Percentiles rank a stretch among this genome's conserved stretches.
phyloP scores from a whole-genome alignment of 2,113 vertebrate genomes.

The Protobothrops mucrosquamatus region DNA sequence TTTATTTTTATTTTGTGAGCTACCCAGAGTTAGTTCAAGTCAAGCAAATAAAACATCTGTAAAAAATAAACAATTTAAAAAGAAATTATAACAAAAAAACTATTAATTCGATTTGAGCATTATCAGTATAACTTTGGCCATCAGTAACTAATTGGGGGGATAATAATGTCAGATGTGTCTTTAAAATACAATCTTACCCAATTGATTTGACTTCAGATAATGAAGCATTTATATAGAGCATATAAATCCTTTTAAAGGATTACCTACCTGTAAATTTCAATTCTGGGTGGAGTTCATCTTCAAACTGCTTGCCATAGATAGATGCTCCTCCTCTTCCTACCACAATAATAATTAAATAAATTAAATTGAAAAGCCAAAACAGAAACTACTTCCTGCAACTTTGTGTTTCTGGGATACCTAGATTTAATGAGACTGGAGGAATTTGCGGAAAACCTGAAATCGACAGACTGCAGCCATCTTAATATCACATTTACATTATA shows the following conservation, averaged over 20 bases:
- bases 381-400: background rate
- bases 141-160: background rate
- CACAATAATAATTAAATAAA: background rate
- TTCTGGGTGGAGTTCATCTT: slow-evolving; percentile 89
- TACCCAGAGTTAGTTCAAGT: background rate
- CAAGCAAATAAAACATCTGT: background rate
- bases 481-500: background rate
- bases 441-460: background rate
- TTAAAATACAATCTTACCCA: background rate
- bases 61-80: background rate
- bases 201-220: background rate
- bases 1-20: background rate
- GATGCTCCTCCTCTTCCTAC: slow-evolving; percentile 91
- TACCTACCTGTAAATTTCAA: slow-evolving; percentile 90
- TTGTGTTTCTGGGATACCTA: background rate
- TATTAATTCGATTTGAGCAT: background rate
- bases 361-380: background rate
- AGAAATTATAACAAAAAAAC: background rate
- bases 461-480: background rate
- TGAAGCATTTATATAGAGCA: background rate
- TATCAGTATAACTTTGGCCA: background rate
- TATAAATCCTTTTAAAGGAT: background rate
- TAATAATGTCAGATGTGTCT: background rate
- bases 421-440: background rate
- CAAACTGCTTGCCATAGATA: slow-evolving; percentile 95